Evolutionary conservation across 2,888 invertebrate species (phyloP).

Genomic region (Mycalesis mineus): DNA sequence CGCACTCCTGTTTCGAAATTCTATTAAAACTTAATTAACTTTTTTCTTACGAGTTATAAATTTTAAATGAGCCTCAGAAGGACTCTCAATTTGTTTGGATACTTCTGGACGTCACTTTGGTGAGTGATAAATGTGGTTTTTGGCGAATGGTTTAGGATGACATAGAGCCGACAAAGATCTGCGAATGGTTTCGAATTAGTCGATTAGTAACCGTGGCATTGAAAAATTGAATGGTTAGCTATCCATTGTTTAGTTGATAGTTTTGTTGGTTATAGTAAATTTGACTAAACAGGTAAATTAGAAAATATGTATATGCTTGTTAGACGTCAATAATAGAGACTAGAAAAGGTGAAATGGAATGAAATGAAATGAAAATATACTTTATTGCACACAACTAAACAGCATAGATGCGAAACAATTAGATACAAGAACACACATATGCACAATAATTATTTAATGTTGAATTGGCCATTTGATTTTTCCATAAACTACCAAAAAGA

Average conservation of each 20-base stretch:
- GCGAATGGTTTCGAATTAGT: conserved; percentile 38
- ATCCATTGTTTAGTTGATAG: conserved; percentile 1
- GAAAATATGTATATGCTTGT: too few species aligned
- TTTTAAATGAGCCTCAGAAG: conserved; percentile 66
- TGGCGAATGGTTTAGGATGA: conserved; percentile 57
- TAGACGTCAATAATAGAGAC: too few species aligned
- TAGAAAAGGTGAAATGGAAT: too few species aligned
- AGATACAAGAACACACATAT: too few species aligned
- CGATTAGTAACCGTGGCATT: conserved; percentile 24
- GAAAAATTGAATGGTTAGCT: conserved; percentile 8
- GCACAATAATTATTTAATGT: too few species aligned
- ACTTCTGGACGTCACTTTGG: conserved; percentile 75
- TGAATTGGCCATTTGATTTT: too few species aligned
- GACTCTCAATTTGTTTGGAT: conserved; percentile 75
- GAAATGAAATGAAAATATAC: too few species aligned
- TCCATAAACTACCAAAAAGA: too few species aligned
- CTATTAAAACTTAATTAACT: conserved; percentile 79
- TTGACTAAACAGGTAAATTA: too few species aligned
- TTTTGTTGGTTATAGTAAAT: conserved; percentile 2
- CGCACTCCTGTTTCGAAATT: conserved; percentile 73
- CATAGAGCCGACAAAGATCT: conserved; percentile 55
- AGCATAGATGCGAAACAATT: too few species aligned
- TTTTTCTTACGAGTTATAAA: conserved; percentile 65
- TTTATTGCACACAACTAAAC: too few species aligned
- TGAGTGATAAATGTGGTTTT: conserved; percentile 72